A percentile compares a stretch with the other conserved stretches of the same genome.
These are phyloP conservation scores for Amblyjoppa proteus DNA, from an alignment of 2,888 invertebrate species.

Conservation along the genomic window DNA sequence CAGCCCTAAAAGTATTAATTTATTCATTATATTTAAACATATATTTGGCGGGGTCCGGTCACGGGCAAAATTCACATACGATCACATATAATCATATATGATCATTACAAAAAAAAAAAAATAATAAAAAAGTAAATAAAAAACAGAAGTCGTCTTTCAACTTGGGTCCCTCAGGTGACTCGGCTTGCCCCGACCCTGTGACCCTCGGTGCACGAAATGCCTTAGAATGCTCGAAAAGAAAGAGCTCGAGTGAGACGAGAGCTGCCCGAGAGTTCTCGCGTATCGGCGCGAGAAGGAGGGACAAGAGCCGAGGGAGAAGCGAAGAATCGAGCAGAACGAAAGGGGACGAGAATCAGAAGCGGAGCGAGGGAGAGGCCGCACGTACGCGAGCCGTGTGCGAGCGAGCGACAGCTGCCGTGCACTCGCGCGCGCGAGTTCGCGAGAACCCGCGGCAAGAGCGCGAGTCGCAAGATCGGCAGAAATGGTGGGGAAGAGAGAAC, in stretches of 20 bases:
- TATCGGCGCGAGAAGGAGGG: not conserved
- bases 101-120: no score
- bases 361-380: conserved; percentile 60
- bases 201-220: not conserved
- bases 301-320: conserved; percentile 33
- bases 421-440: conserved; percentile 42
- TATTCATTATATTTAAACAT: no score
- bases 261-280: not conserved
- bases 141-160: no score
- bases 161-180: no score
- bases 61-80: no score
- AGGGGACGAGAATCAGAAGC: conserved; percentile 59
- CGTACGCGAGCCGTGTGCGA: conserved; percentile 48
- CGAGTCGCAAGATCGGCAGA: conserved; percentile 56
- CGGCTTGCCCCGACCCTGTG: not conserved
- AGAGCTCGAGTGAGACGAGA: not conserved
- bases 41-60: no score
- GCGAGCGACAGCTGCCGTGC: conserved; percentile 62
- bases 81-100: no score
- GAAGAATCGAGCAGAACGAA: conserved; percentile 55
- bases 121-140: no score
- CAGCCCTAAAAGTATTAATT: no score
- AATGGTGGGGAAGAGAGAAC: conserved; percentile 77
- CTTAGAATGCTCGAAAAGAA: not conserved
- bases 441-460: conserved; percentile 54